phyloP scores from a whole-genome alignment of 2,888 invertebrate genomes.

The Euphydryas editha region DNA sequence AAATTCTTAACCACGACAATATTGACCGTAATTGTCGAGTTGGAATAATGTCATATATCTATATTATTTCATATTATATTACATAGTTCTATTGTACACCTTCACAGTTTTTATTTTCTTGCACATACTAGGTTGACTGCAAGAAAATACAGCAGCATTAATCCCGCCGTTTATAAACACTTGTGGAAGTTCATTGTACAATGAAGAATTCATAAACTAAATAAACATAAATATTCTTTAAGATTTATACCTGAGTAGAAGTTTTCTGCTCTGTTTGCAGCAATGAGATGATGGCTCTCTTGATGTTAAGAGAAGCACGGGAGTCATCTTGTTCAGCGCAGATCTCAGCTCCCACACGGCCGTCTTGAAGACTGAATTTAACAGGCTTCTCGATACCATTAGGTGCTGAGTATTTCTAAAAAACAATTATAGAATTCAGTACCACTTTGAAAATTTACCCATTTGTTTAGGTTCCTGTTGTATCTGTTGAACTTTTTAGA shows the following conservation, averaged over 20 bases:
- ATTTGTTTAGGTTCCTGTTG: not conserved
- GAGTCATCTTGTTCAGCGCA: conserved; percentile 90
- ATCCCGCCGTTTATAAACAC: no score
- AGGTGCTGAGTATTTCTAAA: conserved; percentile 73
- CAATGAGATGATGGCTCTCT: conserved; percentile 93
- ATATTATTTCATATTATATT: no score
- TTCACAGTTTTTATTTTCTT: no score
- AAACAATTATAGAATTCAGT: not conserved
- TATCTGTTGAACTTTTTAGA: not conserved
- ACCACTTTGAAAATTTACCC: not conserved
- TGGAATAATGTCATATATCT: no score
- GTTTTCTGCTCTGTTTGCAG: conserved; percentile 86
- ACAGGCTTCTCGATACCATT: conserved; percentile 88
- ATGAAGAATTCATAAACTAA: no score
- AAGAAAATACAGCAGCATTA: no score
- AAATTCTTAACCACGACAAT: no score
- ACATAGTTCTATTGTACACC: no score
- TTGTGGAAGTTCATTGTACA: no score
- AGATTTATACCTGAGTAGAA: conserved; percentile 64
- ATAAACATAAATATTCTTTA: not conserved
- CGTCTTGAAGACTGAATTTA: conserved; percentile 90
- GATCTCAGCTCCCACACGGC: conserved; percentile 89
- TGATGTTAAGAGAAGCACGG: conserved; percentile 93
- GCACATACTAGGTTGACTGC: no score
- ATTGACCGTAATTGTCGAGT: no score